These are phyloP conservation scores for Cyrtodaria siliqua DNA, from an alignment of 2,888 invertebrate species.

Conservation along the genomic window DNA sequence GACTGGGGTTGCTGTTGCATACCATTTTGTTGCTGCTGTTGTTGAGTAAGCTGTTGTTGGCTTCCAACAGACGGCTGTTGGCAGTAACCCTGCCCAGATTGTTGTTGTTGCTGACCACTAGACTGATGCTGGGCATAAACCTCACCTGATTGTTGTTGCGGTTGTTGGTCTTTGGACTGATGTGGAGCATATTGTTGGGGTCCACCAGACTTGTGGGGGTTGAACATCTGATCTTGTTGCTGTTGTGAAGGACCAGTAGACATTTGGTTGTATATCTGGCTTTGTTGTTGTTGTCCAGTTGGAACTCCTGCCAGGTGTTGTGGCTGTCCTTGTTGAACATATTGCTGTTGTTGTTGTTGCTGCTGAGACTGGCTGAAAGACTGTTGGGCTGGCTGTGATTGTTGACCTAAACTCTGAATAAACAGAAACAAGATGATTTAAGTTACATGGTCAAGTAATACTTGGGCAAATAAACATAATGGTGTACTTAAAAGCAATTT, in stretches of 20 bases:
- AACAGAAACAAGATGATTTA: too few species aligned
- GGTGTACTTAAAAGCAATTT: too few species aligned
- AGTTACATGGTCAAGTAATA: too few species aligned
- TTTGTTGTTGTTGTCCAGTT: not conserved
- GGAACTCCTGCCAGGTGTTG: not conserved
- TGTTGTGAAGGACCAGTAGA: not conserved
- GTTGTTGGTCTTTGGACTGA: conserved; percentile 1
- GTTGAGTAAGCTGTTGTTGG: not conserved
- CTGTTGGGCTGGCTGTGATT: not conserved
- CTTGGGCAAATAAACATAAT: too few species aligned
- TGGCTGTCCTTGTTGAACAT: not conserved
- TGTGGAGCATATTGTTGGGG: not conserved
- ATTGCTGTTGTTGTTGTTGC: not conserved
- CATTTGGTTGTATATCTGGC: not conserved
- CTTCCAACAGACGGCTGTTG: conserved; percentile 1
- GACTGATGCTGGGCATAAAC: conserved; percentile 1
- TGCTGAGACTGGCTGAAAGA: not conserved
- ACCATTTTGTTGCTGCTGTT: not conserved
- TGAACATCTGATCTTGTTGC: not conserved
- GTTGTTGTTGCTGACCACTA: not conserved
- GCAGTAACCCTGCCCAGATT: not conserved
- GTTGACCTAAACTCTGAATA: not conserved
- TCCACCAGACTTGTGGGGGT: not conserved
- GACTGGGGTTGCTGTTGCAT: conserved; percentile 1
- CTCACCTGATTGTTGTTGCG: not conserved